Evolutionary conservation across 2,888 invertebrate genomes (phyloP).

Genomic region (Caenorhabditis plicata): DNA sequence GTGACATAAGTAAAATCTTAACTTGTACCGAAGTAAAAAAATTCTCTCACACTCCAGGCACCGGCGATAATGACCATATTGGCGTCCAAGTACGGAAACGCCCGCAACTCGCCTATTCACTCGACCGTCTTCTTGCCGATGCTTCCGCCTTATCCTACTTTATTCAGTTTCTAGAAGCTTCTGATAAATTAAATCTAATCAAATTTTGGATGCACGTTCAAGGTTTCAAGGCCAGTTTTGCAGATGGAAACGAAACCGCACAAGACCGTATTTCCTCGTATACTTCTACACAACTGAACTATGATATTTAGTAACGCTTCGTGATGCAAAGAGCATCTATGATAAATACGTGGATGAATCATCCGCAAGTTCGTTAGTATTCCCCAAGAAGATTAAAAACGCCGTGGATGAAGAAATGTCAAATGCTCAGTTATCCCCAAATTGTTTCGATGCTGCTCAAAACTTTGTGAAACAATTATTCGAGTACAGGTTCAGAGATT

Average conservation of each 20-base stretch:
- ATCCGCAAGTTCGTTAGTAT: slow-evolving; percentile 69
- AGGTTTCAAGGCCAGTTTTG: slow-evolving; percentile 66
- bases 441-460: slow-evolving; percentile 41
- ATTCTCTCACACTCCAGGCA: background rate
- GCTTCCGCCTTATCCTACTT: slow-evolving; percentile 81
- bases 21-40: background rate
- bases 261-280: slow-evolving; percentile 18
- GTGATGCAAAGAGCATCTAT: slow-evolving; percentile 75
- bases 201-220: slow-evolving; percentile 70
- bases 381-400: slow-evolving; percentile 67
- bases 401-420: slow-evolving; percentile 61
- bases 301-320: slow-evolving; percentile 23
- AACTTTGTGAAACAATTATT: slow-evolving; percentile 37
- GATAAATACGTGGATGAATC: slow-evolving; percentile 79
- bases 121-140: slow-evolving; percentile 78
- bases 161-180: slow-evolving; percentile 77
- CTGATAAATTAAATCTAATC: slow-evolving; percentile 64
- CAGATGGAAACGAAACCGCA: slow-evolving; percentile 21
- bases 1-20: background rate
- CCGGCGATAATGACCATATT: slow-evolving; percentile 7
- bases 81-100: slow-evolving; percentile 17
- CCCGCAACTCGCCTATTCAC: slow-evolving; percentile 71
- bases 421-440: slow-evolving; percentile 4
- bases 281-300: background rate
- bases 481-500: slow-evolving; percentile 12